Evolutionary conservation across 2,113 vertebrate species (phyloP), one percentile per base, ranked within the genome.

Genomic region (Melanerpes formicivorus): DNA sequence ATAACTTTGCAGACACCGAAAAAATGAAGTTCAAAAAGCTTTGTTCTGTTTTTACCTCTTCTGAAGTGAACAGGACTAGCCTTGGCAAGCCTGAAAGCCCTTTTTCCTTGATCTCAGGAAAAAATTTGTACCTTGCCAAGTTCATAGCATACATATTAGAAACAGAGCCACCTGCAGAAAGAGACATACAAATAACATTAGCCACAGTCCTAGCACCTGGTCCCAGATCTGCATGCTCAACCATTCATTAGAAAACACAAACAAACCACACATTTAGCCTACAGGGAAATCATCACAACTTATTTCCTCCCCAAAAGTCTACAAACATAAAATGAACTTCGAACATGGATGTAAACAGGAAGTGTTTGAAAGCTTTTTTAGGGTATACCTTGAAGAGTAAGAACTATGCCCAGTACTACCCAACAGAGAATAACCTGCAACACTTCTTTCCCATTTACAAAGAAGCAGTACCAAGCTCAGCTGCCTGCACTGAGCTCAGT

Each of bases 131-230:
- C 90, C 98, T 97, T 81, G 98, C 98, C 77, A 99, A 93, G 73
- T 99, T 98, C 91, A 98, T 97, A 34, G 96, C 98, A 55, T 98
- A 98, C 98, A 99, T 99, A 90, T 98, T 98, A 80, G 98, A 98
- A 94, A 99, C 95, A 23, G 98, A 99, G 42, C 98, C 98, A 89
- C 98, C 98, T 98, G 97, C 40, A 93, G 87, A 97, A 85, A 95
- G 29, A 96, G 70, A 86, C 10, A 84, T 11, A 78, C 13, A 88
- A 50, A 60, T 37, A 85, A 3, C 3, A 52, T 91, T 89, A 93
- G 37, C 16, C 63, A 71, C 26, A 90, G 27, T 30, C 27, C 7
- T 29, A 71, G 25, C 7, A 55, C 14, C 6, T 52, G 25, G 25
- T 23, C 23, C 22, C 50, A 18, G 29, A 7, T 34, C 54, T 64